Conservation (phyloP, 2,113 vertebrate genomes). For the Gavialis gangeticus region DNA sequence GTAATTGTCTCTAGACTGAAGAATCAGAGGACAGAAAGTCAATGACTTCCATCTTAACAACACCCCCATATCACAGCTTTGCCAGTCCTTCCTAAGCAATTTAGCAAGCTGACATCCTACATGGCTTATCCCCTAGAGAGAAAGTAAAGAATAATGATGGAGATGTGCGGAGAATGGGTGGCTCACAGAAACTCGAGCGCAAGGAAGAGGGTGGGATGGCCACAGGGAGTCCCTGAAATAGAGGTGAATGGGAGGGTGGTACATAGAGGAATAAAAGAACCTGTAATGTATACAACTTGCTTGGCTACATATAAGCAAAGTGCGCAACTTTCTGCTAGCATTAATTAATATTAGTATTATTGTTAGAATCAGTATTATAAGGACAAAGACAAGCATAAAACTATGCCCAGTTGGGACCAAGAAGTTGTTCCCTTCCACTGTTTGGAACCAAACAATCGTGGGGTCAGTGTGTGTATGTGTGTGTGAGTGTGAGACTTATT, state of each 20-base stretch:
- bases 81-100: background rate
- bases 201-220: background rate
- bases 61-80: background rate
- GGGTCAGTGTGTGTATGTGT: too few relatives aligned
- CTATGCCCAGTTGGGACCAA: background rate
- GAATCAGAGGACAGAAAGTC: background rate
- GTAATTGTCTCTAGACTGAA: background rate
- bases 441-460: background rate
- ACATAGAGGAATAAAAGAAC: background rate
- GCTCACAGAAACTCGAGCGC: fast-evolving
- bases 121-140: background rate
- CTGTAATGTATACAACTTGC: fast-evolving
- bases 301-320: conserved; percentile 1
- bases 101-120: background rate
- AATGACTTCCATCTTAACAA: background rate
- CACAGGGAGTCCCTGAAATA: background rate
- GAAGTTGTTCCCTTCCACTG: background rate
- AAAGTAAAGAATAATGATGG: background rate
- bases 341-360: background rate
- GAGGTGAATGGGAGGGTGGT: background rate
- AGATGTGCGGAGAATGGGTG: too few relatives aligned
- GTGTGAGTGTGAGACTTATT: too few relatives aligned
- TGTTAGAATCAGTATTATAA: conserved; percentile 22
- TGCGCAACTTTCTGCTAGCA: conserved; percentile 3
- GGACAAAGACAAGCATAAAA: conserved; percentile 14